Evolutionary conservation across 1,140 invertebrate genomes (phyloP), one percentile per base, ranked within the genome.

Genomic region (Chelonus insularis): DNA sequence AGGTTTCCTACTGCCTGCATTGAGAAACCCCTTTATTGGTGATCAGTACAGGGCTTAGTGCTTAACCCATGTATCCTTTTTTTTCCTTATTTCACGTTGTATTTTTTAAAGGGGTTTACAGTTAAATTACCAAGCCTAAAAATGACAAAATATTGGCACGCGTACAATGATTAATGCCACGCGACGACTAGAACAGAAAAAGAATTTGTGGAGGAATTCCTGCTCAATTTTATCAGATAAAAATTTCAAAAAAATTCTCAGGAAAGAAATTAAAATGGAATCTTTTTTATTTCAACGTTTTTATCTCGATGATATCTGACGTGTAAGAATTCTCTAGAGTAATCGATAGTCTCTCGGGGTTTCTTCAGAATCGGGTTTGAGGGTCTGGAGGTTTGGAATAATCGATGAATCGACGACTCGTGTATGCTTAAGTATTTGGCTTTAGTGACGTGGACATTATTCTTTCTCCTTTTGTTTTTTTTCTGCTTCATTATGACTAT

Each of bases 11-110:
- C 21, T 48, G 12, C 5, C 56, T 50, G 36, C 7, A 43, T 56
- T 52, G 62, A 47, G 68, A 70, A 76, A 76, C 65, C 73, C 72
- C 72, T 78, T 80, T 77, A 79, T 79, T 76, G 72, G 76, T 79
- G 74, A 78, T 81, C 68, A 80, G 65, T 61, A 72, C 66, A 34
- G 43, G 70, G 68, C 67, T 70, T 75, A 73, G 65, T 71, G 58
- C 68, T 72, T 72, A 77, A 76, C 72, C 74, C 75, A 66, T 70
- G 78, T 68, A 69, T 63, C 74, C 70, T 71, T 71, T 21, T 32
- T n/a, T 39, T 3, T 74, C 75, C 74, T 62, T 56, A 65, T 66
- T 58, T 60, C 29, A 18, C 60, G 67, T 60, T 64, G 64, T 75
- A 75, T 75, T 77, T 77, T 74, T 75, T 74, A 68, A 72, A 69